These are phyloP conservation scores for Drosophila picticornis DNA, from an alignment of 2,888 invertebrate species.

Conservation along the genomic window DNA sequence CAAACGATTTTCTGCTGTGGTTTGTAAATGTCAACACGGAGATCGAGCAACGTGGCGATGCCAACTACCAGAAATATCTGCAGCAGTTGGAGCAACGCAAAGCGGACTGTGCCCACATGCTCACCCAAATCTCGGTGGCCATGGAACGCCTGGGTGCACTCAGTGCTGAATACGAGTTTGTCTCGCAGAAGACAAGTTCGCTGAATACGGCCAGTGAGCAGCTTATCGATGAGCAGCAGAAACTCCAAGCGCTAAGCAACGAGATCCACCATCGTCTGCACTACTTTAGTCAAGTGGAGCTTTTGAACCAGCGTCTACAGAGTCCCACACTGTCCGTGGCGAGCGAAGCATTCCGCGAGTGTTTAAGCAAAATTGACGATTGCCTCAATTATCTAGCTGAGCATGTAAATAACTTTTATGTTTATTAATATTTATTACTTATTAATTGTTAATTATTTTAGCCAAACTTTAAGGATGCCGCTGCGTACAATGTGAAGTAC, in stretches of 20 bases:
- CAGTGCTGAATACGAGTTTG: constrained; percentile 92
- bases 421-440: background rate
- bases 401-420: constrained; percentile 88
- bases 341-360: constrained; percentile 92
- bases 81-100: constrained; percentile 89
- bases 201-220: constrained; percentile 96
- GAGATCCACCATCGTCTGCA: constrained; percentile 92
- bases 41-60: constrained; percentile 89
- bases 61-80: constrained; percentile 89
- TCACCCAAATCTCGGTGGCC: constrained; percentile 89
- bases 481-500: constrained; percentile 92
- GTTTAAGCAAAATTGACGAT: constrained; percentile 93
- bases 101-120: constrained; percentile 89
- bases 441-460: constrained; percentile 75
- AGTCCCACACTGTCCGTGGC: constrained; percentile 93
- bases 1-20: constrained; percentile 90
- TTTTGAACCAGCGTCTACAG: constrained; percentile 91
- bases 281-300: constrained; percentile 94
- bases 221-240: constrained; percentile 94
- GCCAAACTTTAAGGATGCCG: constrained; percentile 94
- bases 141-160: constrained; percentile 90
- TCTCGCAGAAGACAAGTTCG: constrained; percentile 96
- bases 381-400: constrained; percentile 93
- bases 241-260: constrained; percentile 92
- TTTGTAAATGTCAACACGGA: constrained; percentile 90